Base-by-base conservation (phyloP, 2,113 vertebrate genomes). In the Forbesichthys papilliferus region DNA sequence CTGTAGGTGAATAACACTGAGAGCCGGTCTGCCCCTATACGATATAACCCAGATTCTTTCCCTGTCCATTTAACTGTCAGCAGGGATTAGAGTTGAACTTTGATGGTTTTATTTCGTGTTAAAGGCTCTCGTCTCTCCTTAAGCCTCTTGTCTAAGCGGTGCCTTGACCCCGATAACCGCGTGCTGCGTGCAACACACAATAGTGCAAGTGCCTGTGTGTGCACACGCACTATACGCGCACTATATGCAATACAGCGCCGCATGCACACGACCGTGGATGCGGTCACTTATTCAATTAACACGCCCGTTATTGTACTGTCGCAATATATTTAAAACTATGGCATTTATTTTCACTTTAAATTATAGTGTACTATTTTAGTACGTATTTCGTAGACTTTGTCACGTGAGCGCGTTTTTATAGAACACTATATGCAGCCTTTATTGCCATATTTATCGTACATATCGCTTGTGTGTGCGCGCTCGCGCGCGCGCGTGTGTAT, bases 101-200 rank as follows among this genome's bases (percentile, higher is more conserved):
- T 86, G 84, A 83, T 75, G 86, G 63, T 83, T 86, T 89, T 84
- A 85, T 83, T 85, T 68, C 62, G 64, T 83, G 79, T 84, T 86
- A 80, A 81, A 86, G 80, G 71, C 86, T 83, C 86, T 84, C 75
- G 89, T 88, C 80, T 88, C 73, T 33, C 12, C 66, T 82, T 90
- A 88, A 92, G 89, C 90, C 82, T 84, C 90, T 86, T 83, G 91
- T 88, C 86, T 81, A 83, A 63, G 75, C 64, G 69, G 77, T 71
- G 69, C 79, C 63, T 71, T 87, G 85, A 89, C 88, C 90, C 84
- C 64, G 85, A 88, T 87, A 85, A 85, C 57, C 68, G 62, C 51
- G 1, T 75, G 67, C 13, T 33, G 36, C 27, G 27, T 27, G 27
- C 54, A 48, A 46, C 49, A 4, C 3, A 42, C 1, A 33, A 53